phyloP scores from a whole-genome alignment of 2,888 invertebrate genomes.

The Cephus pulcher region DNA sequence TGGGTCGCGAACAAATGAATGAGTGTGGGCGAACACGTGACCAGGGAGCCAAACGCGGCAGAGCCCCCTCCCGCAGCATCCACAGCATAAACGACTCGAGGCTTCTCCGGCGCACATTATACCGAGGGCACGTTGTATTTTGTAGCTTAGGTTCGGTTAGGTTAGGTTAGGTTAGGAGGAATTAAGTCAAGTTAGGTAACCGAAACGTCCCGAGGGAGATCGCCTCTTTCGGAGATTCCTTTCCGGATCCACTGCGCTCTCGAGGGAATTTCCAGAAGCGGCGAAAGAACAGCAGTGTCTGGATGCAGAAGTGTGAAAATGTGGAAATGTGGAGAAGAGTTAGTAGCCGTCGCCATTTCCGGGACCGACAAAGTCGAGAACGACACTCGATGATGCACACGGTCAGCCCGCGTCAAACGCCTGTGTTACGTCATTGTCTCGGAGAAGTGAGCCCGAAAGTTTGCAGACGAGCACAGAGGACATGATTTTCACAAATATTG shows the following conservation, averaged over 20 bases:
- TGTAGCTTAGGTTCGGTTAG: slow-evolving; percentile 30
- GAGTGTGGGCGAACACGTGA: slow-evolving; percentile 60
- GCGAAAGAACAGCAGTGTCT: too few species aligned
- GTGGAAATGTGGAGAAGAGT: too few species aligned
- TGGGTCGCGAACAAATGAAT: slow-evolving; percentile 56
- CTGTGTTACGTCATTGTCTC: too few species aligned
- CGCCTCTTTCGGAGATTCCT: too few species aligned
- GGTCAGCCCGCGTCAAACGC: too few species aligned
- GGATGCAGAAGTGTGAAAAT: too few species aligned
- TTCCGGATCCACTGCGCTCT: too few species aligned
- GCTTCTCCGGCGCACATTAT: slow-evolving; percentile 34
- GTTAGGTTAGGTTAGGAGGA: slow-evolving; percentile 26
- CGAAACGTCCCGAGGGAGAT: not conserved
- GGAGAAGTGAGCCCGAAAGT: too few species aligned
- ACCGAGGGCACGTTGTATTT: slow-evolving; percentile 28
- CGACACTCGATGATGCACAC: not conserved
- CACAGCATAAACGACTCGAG: slow-evolving; percentile 44
- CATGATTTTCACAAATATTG: not conserved
- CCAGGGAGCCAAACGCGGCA: slow-evolving; percentile 46
- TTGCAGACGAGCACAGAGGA: too few species aligned
- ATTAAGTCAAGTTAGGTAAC: slow-evolving; percentile 23
- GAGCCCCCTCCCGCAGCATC: slow-evolving; percentile 23
- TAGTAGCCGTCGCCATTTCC: too few species aligned
- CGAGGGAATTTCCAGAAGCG: too few species aligned
- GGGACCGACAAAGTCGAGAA: too few species aligned